phyloP scores from a whole-genome alignment of 1,140 invertebrate genomes.

The Neodiprion virginianus region DNA sequence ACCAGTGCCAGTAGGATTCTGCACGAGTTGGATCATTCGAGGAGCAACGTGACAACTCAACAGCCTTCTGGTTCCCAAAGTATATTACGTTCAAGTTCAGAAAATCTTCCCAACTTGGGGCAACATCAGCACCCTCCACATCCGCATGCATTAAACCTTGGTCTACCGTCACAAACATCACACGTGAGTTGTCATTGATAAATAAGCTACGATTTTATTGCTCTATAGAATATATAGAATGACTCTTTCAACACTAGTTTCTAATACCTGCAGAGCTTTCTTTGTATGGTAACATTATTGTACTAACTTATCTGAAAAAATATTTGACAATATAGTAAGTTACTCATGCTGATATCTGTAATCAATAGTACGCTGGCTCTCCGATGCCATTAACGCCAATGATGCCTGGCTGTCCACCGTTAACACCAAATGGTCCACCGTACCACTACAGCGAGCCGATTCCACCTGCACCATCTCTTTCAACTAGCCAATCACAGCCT shows the following conservation, averaged over 20 bases:
- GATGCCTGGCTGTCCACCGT: conserved; percentile 56
- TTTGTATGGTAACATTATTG: neutral
- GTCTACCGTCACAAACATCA: conserved; percentile 51
- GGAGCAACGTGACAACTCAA: conserved; percentile 63
- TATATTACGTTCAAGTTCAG: conserved; percentile 55
- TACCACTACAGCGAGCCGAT: conserved; percentile 61
- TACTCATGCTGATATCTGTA: neutral
- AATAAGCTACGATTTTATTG: neutral
- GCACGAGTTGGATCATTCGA: conserved; percentile 86
- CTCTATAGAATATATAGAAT: neutral
- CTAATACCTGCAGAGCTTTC: too few species aligned
- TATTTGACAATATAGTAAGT: neutral
- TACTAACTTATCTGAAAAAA: neutral
- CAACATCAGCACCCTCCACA: conserved; percentile 53
- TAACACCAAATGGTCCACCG: conserved; percentile 58
- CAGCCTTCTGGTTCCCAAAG: conserved; percentile 53
- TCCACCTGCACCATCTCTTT: conserved; percentile 59
- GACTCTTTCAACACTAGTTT: too few species aligned
- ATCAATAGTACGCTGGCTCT: conserved; percentile 51
- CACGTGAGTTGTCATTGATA: conserved; percentile 42
- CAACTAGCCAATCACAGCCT: conserved; percentile 64
- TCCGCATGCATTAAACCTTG: conserved; percentile 55
- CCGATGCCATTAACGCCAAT: conserved; percentile 59
- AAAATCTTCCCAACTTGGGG: conserved; percentile 54
- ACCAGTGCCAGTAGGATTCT: conserved; percentile 68